A percentile compares a stretch with the other conserved stretches of the same genome.
phyloP scores from a whole-genome alignment of 2,888 invertebrate species.

The Hypselothyrea guttata region DNA sequence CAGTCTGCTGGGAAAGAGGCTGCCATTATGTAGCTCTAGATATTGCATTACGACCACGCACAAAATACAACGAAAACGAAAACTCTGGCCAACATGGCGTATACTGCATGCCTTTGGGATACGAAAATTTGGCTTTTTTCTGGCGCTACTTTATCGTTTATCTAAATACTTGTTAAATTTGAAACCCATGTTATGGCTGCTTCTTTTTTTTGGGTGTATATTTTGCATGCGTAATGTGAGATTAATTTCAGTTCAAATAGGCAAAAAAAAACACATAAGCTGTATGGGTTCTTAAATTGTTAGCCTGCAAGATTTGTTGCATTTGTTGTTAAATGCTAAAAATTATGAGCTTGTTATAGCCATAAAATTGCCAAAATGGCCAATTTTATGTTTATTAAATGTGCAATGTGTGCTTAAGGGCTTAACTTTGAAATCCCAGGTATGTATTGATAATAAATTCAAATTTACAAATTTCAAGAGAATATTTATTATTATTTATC shows the following conservation, averaged over 20 bases:
- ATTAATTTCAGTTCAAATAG: slow-evolving; percentile 13
- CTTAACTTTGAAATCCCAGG: too few relatives aligned
- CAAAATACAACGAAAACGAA: not conserved
- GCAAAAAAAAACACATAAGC: slow-evolving; percentile 6
- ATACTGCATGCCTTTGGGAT: not conserved
- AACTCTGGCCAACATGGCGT: not conserved
- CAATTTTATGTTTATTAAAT: too few relatives aligned
- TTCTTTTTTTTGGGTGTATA: too few relatives aligned
- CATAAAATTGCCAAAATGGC: not conserved
- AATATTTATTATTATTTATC: too few relatives aligned
- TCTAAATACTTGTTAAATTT: slow-evolving; percentile 15
- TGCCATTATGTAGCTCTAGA: slow-evolving; percentile 6
- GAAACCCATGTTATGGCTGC: slow-evolving; percentile 10
- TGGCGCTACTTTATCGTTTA: not conserved
- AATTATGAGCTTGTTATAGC: not conserved
- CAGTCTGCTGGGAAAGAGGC: not conserved
- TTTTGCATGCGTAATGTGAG: slow-evolving; percentile 26
- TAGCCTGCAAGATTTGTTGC: too few relatives aligned
- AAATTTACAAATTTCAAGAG: too few relatives aligned
- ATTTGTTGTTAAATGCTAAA: not conserved
- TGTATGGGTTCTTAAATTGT: not conserved
- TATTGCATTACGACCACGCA: slow-evolving; percentile 20
- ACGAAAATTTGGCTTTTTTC: not conserved
- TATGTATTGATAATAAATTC: too few relatives aligned
- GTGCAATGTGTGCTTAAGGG: too few relatives aligned